phyloP scores from a whole-genome alignment of 2,113 vertebrate species.

The Vulpes vulpes region DNA sequence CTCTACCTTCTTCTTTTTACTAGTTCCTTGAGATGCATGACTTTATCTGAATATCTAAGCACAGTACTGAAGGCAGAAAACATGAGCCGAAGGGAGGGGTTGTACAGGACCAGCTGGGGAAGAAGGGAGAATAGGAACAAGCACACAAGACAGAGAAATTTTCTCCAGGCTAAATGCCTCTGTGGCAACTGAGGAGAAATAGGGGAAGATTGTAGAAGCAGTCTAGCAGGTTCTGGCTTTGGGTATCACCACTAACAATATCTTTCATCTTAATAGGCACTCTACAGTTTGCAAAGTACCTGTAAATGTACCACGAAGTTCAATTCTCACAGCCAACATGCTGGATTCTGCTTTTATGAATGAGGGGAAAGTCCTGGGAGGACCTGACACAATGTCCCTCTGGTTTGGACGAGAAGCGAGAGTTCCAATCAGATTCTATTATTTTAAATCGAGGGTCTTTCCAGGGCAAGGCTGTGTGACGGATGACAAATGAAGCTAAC shows the following conservation, averaged over 20 bases:
- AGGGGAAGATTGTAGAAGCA: background rate
- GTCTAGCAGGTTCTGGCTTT: background rate
- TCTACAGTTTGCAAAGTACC: background rate
- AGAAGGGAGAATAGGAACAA: background rate
- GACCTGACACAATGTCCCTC: background rate
- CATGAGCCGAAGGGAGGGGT: background rate
- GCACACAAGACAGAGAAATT: background rate
- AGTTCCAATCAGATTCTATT: background rate
- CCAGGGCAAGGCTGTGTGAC: background rate
- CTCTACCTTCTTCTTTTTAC: background rate
- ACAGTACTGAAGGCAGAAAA: background rate
- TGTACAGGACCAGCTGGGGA: background rate
- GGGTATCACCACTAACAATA: background rate
- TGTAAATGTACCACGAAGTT: background rate
- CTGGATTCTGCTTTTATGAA: background rate
- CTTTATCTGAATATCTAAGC: background rate
- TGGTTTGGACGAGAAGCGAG: background rate
- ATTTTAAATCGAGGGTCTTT: background rate
- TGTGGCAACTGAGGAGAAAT: background rate
- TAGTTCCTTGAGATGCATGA: background rate
- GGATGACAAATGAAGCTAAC: constrained; percentile 1
- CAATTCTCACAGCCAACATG: background rate
- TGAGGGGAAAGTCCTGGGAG: background rate
- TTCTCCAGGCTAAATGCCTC: background rate
- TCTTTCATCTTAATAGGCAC: background rate